Percentiles rank a stretch among this genome's conserved stretches.
Conservation (phyloP, 2,797 vertebrate species). For the Sparus aurata region DNA sequence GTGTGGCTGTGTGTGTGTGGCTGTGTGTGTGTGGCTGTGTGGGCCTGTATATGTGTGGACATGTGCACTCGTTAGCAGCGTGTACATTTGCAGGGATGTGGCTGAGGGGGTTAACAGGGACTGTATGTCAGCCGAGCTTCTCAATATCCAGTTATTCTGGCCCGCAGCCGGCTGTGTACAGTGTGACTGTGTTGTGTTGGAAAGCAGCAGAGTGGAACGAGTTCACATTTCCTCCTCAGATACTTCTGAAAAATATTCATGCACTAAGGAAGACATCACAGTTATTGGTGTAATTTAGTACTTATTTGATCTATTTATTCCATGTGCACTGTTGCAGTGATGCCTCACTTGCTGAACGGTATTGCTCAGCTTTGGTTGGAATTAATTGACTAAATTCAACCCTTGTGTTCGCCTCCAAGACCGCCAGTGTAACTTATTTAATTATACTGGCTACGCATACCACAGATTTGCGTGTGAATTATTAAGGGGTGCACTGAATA, state of each 20-base stretch:
- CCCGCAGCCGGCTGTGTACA: slow-evolving; percentile 64
- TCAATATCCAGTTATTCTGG: slow-evolving; percentile 70
- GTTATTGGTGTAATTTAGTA: slow-evolving; percentile 7
- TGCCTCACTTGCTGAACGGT: not conserved
- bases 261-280: slow-evolving; percentile 35
- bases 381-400: not conserved
- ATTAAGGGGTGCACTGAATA: too few relatives aligned
- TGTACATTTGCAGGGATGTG: slow-evolving; percentile 47
- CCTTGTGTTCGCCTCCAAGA: not conserved
- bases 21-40: slow-evolving; percentile 52
- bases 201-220: slow-evolving; percentile 60
- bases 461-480: not conserved
- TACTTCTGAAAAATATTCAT: slow-evolving; percentile 52
- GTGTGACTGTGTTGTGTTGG: slow-evolving; percentile 67
- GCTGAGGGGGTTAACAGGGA: slow-evolving; percentile 47
- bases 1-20: slow-evolving; percentile 60
- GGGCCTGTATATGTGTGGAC: slow-evolving; percentile 50
- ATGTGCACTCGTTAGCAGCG: slow-evolving; percentile 60
- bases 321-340: not conserved
- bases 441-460: not conserved
- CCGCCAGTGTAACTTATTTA: not conserved
- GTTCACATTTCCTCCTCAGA: slow-evolving; percentile 70
- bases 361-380: slow-evolving; percentile 18
- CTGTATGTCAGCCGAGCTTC: slow-evolving; percentile 66
- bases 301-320: slow-evolving; percentile 9